Evolutionary conservation across 1,140 invertebrate genomes (phyloP), one percentile per base, ranked within the genome.

Genomic region (Saccostrea glomerata): DNA sequence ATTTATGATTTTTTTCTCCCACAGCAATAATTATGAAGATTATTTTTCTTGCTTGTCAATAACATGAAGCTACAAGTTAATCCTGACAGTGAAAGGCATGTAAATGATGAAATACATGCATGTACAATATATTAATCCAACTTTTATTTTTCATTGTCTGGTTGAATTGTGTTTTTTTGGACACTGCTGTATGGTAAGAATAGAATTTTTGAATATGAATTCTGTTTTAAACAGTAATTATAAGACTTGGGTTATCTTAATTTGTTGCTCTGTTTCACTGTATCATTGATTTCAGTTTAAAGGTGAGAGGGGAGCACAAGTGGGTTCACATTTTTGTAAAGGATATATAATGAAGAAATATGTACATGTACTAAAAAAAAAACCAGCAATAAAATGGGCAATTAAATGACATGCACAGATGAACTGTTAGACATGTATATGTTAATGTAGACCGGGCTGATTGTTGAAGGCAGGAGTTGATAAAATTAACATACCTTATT

Each of bases 301-400:
- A 63, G 58, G 25, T 13, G 23, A 77, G 30, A 25, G 25, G 12
- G 12, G 7, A 77, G 70, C 70, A 77, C 70, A 77, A 36, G 30
- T 77, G 30, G 70, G 70, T 77, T 77, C 25, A 17, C 25, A 77
- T 25, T 77, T 36, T 77, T 77, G 70, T 77, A 77, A 77, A 77
- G 23, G 70, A 30, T 77, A n/a, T 63, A 63, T 15, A 6, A 63
- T 36, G 3, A 77, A 66, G 20, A 66, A 9, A 66, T 66, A 66
- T 66, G 60, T 66, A 25, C 25, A 11, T 77, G 70, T 77, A 77
- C 23, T 47, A 47, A 47, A 47, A 47, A 47, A 36, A 73, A 73
- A n/a, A n/a, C n/a, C 70, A 77, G 70, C 70, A 77, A 77, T 77
- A 77, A 77, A 77, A 15, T 30, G 25, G 6, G 70, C 13, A 30